These are phyloP conservation scores for Megaceryle maxima DNA, from an alignment of 2,113 vertebrate genomes.

Conservation along the genomic window DNA sequence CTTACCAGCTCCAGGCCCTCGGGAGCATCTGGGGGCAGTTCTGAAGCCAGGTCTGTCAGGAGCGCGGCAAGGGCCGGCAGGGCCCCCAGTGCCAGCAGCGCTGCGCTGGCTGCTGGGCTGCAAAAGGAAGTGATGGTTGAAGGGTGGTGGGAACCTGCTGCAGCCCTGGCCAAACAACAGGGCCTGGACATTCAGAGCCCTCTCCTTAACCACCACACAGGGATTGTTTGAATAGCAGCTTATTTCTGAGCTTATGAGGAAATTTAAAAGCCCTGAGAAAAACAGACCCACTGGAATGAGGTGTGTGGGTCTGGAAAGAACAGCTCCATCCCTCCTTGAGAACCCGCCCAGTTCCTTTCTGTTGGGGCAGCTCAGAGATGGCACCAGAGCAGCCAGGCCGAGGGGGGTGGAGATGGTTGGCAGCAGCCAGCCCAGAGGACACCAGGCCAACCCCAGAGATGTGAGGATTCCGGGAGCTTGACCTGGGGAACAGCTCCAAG, in stretches of 20 bases:
- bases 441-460: background rate
- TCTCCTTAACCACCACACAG: background rate
- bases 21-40: slow-evolving; percentile 65
- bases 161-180: background rate
- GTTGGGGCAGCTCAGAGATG: background rate
- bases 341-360: background rate
- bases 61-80: slow-evolving; percentile 77
- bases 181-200: background rate
- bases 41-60: slow-evolving; percentile 79
- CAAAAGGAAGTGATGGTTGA: background rate
- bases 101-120: slow-evolving; percentile 70
- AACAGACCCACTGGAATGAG: background rate
- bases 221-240: background rate
- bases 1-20: slow-evolving; percentile 87
- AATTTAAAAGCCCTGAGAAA: background rate
- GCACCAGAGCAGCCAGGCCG: rapidly evolving
- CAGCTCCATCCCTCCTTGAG: background rate
- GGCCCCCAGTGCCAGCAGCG: slow-evolving; percentile 75
- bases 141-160: background rate
- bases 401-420: background rate
- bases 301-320: background rate
- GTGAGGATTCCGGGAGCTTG: background rate
- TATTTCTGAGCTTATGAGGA: background rate
- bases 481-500: background rate
- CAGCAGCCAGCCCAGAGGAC: background rate